Base-by-base conservation (phyloP, 2,888 invertebrate species). In the Clistopyga incitator region DNA sequence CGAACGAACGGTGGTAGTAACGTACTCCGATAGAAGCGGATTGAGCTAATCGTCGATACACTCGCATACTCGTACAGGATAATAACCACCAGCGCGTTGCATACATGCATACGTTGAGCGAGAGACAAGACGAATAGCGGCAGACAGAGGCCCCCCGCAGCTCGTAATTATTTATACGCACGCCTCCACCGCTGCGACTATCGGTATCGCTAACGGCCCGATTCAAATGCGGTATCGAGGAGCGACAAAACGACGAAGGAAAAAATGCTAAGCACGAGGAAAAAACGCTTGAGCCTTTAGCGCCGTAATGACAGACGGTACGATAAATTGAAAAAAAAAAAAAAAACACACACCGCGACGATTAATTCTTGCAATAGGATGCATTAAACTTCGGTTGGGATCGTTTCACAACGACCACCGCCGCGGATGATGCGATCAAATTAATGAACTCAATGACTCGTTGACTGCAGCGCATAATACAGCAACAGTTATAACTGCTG, bases 201-300 rank as follows among this genome's bases (percentile, higher is more conserved):
- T 83, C 79, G 83, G 83, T 74, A 79, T 80, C 54, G 67, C 61
- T 77, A 80, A 72, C 76, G 72, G 83, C 79, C 23, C 70, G 82
- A 79, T 76, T 79, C 56, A 59, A 82, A 76, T 67, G 78, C 75
- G 71, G 52, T 34, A 70, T 56, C 70, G 75, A 78, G 64, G 75
- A 78, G 65, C 47, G 78, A 67, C 38, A 34, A 50, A 45, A 23
- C 23, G 54, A 64, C n/a, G n/a, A n/a, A n/a, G n/a, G n/a, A 67
- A 47, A 77, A 79, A 81, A 61, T 71, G 59, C 47, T 3, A 15
- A 54, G n/a, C 0, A 47, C 20, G 6, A 15, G 25, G 42, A 70
- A 72, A 65, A 74, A 74, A 78, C n/a, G 56, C 65, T 42, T 72
- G 6, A 29, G 18, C 18, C 47, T 72, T 45, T n/a, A 45, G 45